phyloP scores from a whole-genome alignment of 2,888 invertebrate species.

The Tryphoninae sp. region DNA sequence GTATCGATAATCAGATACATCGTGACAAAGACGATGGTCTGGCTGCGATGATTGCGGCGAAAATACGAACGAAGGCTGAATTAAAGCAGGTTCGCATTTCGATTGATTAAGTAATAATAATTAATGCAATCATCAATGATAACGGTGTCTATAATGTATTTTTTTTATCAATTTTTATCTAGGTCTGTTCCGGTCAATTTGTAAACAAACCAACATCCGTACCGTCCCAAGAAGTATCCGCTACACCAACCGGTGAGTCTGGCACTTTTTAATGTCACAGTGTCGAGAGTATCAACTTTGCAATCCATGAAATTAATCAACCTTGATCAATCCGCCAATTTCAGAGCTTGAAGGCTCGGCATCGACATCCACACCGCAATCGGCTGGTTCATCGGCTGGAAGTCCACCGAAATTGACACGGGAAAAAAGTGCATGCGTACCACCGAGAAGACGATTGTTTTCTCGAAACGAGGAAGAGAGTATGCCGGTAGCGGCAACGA shows the following conservation, averaged over 20 bases:
- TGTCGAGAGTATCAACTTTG: not conserved
- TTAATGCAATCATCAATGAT: not conserved
- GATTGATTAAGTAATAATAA: not conserved
- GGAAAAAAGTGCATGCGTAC: slow-evolving; percentile 78
- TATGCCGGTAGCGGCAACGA: slow-evolving; percentile 67
- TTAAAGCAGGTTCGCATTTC: slow-evolving; percentile 83
- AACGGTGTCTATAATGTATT: slow-evolving; percentile 1
- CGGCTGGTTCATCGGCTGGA: slow-evolving; percentile 75
- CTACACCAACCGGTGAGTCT: slow-evolving; percentile 75
- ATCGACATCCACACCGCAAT: slow-evolving; percentile 77
- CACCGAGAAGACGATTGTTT: slow-evolving; percentile 83
- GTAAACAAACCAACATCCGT: slow-evolving; percentile 70
- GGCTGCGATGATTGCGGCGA: slow-evolving; percentile 85
- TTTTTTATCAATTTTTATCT: slow-evolving; percentile 22
- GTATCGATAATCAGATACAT: slow-evolving; percentile 77
- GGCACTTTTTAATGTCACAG: slow-evolving; percentile 13
- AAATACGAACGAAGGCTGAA: slow-evolving; percentile 94
- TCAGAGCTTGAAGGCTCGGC: slow-evolving; percentile 69
- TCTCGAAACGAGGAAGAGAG: slow-evolving; percentile 84
- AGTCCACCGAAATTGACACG: slow-evolving; percentile 82
- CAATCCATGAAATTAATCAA: not conserved
- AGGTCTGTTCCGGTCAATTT: slow-evolving; percentile 77
- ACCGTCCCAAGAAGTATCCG: slow-evolving; percentile 71
- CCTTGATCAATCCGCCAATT: not conserved
- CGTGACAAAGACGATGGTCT: slow-evolving; percentile 82